Percentiles rank a stretch among this genome's conserved stretches.
These are phyloP conservation scores for Zaprionus camerounensis DNA, from an alignment of 1,140 invertebrate species.

Conservation along the genomic window DNA sequence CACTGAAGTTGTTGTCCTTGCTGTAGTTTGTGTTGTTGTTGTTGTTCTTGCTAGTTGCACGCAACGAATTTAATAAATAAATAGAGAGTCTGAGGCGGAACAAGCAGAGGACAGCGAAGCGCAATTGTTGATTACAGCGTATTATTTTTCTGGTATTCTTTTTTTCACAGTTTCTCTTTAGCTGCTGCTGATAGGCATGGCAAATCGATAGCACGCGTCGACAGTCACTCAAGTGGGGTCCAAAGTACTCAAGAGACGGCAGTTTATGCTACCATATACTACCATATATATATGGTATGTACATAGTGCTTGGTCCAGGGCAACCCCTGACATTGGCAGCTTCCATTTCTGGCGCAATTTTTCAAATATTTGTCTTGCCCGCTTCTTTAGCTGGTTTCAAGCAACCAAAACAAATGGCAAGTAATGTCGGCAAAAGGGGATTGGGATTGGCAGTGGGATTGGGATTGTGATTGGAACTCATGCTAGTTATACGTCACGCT, in stretches of 20 bases:
- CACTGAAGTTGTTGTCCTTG: slow-evolving; percentile 30
- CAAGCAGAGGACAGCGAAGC: slow-evolving; percentile 52
- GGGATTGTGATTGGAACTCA: not conserved
- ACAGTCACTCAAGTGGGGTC: slow-evolving; percentile 38
- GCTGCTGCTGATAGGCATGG: slow-evolving; percentile 36
- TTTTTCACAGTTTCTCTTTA: slow-evolving; percentile 10
- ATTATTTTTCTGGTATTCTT: slow-evolving; percentile 6
- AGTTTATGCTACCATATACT: not conserved
- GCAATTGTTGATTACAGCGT: slow-evolving; percentile 38
- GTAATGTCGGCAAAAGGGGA: slow-evolving; percentile 46
- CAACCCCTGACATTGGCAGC: slow-evolving; percentile 62
- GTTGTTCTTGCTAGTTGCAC: not conserved
- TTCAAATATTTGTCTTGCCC: slow-evolving; percentile 74
- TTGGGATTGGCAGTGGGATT: not conserved
- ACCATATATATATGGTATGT: not conserved
- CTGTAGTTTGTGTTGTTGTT: slow-evolving; percentile 37
- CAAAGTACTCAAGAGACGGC: not conserved
- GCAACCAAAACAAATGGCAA: slow-evolving; percentile 75
- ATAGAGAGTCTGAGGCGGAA: slow-evolving; percentile 59
- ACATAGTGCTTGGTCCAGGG: slow-evolving; percentile 32
- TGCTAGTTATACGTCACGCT: slow-evolving; percentile 62
- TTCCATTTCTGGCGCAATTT: slow-evolving; percentile 72
- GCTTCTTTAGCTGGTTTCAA: slow-evolving; percentile 27
- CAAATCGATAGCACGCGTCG: slow-evolving; percentile 62
- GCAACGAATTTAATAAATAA: slow-evolving; percentile 82